phyloP scores from a whole-genome alignment of 2,888 invertebrate species.

The Brachyptera risi region DNA sequence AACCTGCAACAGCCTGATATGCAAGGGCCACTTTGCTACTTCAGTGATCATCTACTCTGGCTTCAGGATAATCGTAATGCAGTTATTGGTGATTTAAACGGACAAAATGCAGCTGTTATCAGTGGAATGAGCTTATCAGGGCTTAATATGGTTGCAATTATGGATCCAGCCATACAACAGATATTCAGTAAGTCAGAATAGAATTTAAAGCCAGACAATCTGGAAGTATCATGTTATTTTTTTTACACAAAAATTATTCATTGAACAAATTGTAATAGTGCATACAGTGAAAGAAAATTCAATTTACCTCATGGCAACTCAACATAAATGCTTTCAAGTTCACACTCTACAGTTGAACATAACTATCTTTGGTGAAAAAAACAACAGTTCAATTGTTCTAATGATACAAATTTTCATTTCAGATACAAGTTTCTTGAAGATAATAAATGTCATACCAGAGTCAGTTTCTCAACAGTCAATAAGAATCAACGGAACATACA shows the following conservation, averaged over 20 bases:
- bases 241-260: too few relatives aligned
- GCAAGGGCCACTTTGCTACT: constrained; percentile 72
- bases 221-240: too few relatives aligned
- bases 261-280: too few relatives aligned
- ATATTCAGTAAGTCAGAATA: constrained; percentile 52
- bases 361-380: too few relatives aligned
- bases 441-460: constrained; percentile 68
- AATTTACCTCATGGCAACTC: too few relatives aligned
- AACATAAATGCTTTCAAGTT: too few relatives aligned
- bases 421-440: constrained; percentile 36
- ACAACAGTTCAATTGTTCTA: too few relatives aligned
- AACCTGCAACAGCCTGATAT: constrained; percentile 53
- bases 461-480: constrained; percentile 64
- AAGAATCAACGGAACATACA: constrained; percentile 67
- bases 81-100: constrained; percentile 69
- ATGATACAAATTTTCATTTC: constrained; percentile 9
- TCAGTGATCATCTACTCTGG: constrained; percentile 80
- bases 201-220: too few relatives aligned
- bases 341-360: too few relatives aligned
- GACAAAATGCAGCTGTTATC: constrained; percentile 67
- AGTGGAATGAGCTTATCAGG: constrained; percentile 60
- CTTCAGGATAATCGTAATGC: constrained; percentile 68
- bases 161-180: constrained; percentile 63
- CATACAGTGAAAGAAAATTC: too few relatives aligned
- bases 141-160: constrained; percentile 65